Base-by-base conservation (phyloP, 92 coral and sea anemone species). In the Desmophyllum pertusum region DNA sequence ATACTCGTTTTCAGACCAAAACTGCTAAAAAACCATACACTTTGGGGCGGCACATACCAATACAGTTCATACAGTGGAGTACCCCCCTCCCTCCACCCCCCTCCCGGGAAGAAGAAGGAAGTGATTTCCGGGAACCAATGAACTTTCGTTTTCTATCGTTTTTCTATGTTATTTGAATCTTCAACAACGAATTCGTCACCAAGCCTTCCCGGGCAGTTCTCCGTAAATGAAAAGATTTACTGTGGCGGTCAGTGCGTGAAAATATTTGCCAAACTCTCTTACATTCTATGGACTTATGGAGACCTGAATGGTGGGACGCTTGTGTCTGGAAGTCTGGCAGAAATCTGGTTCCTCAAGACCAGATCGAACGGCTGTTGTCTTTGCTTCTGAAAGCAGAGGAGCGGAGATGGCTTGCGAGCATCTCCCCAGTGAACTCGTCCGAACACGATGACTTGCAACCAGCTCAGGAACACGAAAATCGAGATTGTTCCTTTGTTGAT, bases 321-420 rank as follows among this genome's bases (percentile, higher is more conserved):
- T 80, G 79, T 73, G 78, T 89, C 41, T 90, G 94, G 91, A 84
- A 79, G 75, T 65, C 89, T 18, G 89, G 40, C 23, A 83, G 51
- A 79, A 29, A 59, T 68, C 94, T 87, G 71, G 83, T 84, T 45
- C 83, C 83, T 29, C 73, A 75, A 57, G 91, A 87, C 64, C 79
- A 81, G 70, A 40, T 90, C 52, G 80, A 88, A 51, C 37, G 57
- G 62, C 38, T 88, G 67, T 31, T 91, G 17, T 41, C 89, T 66
- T 76, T 85, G 80, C 88, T 91, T 53, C 80, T 91, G 25, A 55
- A 76, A 37, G 94, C 94, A 29, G 94, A 91, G 80, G 83, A 88
- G 71, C 73, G 70, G 17, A 83, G 69, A 79, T 91, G 94, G 94
- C 46, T 84, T 17, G 84, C 80, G 35, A 76, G 89, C 61, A 79